Percentiles rank a stretch among this genome's conserved stretches.
Evolutionary conservation across 2,797 vertebrate species (phyloP).

Genomic region (Fistularia tabacaria): DNA sequence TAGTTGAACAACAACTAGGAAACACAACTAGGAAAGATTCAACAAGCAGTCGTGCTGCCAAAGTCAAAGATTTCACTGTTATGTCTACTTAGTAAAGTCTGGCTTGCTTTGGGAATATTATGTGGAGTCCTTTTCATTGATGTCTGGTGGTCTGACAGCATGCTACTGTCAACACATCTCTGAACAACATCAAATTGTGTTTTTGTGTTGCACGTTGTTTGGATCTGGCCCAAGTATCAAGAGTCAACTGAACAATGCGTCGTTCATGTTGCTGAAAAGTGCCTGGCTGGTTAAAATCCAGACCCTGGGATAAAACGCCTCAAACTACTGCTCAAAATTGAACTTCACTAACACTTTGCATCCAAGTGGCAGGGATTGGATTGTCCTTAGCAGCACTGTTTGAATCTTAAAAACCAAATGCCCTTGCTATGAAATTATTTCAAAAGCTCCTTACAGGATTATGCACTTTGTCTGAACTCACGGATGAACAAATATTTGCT

Average conservation of each 20-base stretch:
- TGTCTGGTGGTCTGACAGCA: conserved; percentile 43
- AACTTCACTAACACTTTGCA: conserved; percentile 18
- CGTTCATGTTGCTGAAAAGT: not conserved
- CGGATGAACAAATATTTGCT: conserved; percentile 18
- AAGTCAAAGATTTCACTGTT: conserved; percentile 28
- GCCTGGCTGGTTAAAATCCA: too few species aligned
- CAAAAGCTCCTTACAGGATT: conserved; percentile 27
- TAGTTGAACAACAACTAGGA: too few species aligned
- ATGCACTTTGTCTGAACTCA: conserved; percentile 38
- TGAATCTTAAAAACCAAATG: conserved; percentile 32
- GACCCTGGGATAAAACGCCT: conserved; percentile 17
- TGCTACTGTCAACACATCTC: conserved; percentile 26
- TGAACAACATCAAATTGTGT: conserved; percentile 18
- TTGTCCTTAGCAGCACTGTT: conserved; percentile 4
- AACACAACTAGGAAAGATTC: conserved; percentile 49
- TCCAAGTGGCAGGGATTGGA: conserved; percentile 1
- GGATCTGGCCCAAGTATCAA: conserved; percentile 52
- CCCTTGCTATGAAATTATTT: conserved; percentile 22
- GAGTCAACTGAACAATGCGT: conserved; percentile 29
- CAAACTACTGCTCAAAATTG: conserved; percentile 24
- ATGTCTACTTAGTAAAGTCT: conserved; percentile 27
- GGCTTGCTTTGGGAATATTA: conserved; percentile 17
- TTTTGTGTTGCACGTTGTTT: conserved; percentile 47
- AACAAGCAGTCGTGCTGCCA: conserved; percentile 8
- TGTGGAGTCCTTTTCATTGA: conserved; percentile 16